Conservation (phyloP, 2,888 invertebrate genomes). For the Drosophila maculinotata region DNA sequence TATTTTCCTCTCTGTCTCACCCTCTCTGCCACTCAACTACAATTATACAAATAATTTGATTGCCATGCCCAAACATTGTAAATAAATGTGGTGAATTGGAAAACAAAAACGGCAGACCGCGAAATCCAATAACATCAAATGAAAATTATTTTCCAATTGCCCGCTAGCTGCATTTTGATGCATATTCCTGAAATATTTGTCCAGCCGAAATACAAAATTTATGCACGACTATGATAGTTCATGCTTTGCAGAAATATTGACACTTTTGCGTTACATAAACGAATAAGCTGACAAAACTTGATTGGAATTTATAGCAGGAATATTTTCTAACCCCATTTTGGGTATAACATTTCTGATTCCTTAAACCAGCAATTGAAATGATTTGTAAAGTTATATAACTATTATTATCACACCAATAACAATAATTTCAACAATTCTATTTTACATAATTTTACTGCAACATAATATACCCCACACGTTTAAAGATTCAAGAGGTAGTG, state of each 20-base stretch:
- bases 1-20: neutral
- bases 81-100: constrained; percentile 61
- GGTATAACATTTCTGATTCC: too few species aligned
- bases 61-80: constrained; percentile 65
- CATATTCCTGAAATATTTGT: constrained; percentile 64
- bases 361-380: too few species aligned
- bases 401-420: too few species aligned
- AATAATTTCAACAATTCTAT: neutral
- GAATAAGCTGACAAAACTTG: too few species aligned
- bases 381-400: too few species aligned
- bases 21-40: constrained; percentile 31
- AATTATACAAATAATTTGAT: constrained; percentile 79
- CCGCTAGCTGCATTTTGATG: constrained; percentile 48
- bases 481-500: constrained; percentile 4
- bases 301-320: too few species aligned
- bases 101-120: constrained; percentile 56
- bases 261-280: too few species aligned
- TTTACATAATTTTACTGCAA: too few species aligned
- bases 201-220: neutral
- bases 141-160: constrained; percentile 63
- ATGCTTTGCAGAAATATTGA: neutral
- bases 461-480: constrained; percentile 5
- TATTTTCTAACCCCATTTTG: too few species aligned
- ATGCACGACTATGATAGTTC: neutral
- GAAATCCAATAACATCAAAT: constrained; percentile 73